Conservation (phyloP, 2,888 invertebrate genomes). For the Plebejus anna region DNA sequence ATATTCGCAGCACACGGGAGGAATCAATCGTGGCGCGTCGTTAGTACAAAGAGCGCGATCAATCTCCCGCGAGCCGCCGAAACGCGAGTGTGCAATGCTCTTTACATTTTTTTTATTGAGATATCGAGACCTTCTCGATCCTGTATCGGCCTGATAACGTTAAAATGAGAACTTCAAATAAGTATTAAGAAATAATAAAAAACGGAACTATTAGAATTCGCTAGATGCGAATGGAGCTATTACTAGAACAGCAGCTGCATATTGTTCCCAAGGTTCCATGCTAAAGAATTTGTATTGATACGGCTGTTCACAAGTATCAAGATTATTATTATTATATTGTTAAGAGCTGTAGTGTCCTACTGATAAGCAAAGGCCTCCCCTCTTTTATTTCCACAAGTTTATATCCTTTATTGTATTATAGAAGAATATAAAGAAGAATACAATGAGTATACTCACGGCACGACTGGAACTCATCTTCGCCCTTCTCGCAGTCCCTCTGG, state of each 20-base stretch:
- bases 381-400: too few species aligned
- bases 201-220: too few species aligned
- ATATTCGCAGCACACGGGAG: constrained; percentile 40
- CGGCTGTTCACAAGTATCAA: too few species aligned
- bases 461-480: constrained; percentile 93
- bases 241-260: background rate
- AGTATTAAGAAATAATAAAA: too few species aligned
- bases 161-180: too few species aligned
- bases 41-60: constrained; percentile 39
- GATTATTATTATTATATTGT: too few species aligned
- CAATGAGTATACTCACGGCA: constrained; percentile 87
- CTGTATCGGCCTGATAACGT: too few species aligned
- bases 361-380: too few species aligned
- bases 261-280: background rate
- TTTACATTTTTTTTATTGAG: constrained; percentile 4
- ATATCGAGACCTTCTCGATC: too few species aligned
- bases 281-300: too few species aligned
- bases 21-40: constrained; percentile 39
- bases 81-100: constrained; percentile 21
- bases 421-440: constrained; percentile 4
- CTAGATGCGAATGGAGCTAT: too few species aligned
- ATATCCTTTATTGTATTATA: background rate
- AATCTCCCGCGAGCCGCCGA: constrained; percentile 34
- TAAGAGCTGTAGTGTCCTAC: too few species aligned
- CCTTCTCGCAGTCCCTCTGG: constrained; percentile 95